phyloP scores from a whole-genome alignment of 2,888 invertebrate species.

The Pammene aurita region DNA sequence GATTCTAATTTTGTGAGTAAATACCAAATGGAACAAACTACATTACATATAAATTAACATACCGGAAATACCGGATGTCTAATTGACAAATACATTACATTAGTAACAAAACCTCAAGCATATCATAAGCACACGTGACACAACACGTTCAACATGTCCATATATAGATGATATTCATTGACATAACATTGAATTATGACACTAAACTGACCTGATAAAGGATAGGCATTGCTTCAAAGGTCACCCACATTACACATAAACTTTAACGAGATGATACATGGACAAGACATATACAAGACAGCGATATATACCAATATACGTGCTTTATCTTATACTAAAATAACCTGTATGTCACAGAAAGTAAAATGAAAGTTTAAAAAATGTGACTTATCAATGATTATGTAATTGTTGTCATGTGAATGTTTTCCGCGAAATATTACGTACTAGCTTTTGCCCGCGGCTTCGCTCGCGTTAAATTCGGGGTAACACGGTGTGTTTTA shows the following conservation, averaged over 20 bases:
- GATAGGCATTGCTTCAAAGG: constrained; percentile 22
- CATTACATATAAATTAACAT: no score
- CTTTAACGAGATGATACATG: constrained; percentile 20
- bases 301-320: neutral
- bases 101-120: no score
- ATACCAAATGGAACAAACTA: no score
- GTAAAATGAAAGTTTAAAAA: constrained; percentile 5
- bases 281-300: neutral
- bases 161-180: constrained; percentile 8
- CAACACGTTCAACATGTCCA: neutral
- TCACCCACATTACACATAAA: neutral
- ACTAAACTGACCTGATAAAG: constrained; percentile 8
- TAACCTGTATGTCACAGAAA: neutral
- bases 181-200: constrained; percentile 19
- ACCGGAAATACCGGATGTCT: no score
- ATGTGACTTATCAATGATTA: neutral
- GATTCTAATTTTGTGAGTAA: no score
- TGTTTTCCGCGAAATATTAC: neutral
- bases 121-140: no score
- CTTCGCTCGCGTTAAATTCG: no score
- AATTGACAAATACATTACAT: no score
- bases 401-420: neutral
- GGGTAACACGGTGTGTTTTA: no score
- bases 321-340: neutral
- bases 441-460: no score